These are phyloP conservation scores for Aelia acuminata DNA, from an alignment of 2,888 invertebrate species.

Conservation along the genomic window DNA sequence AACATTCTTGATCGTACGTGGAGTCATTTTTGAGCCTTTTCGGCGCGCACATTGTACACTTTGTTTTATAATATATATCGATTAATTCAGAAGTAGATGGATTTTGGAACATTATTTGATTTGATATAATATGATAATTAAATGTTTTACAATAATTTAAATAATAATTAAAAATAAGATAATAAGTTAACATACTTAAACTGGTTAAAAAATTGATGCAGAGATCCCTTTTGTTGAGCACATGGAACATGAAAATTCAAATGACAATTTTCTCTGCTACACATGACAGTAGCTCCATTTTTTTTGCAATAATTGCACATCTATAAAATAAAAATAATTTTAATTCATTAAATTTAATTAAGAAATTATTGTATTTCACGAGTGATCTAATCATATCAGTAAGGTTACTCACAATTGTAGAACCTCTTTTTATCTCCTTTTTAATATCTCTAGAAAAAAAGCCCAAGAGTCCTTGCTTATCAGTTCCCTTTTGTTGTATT, in stretches of 20 bases:
- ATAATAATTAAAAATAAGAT: not conserved
- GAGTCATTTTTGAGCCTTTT: no score
- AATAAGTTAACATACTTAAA: slow-evolving; percentile 70
- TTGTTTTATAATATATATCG: no score
- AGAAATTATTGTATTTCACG: no score
- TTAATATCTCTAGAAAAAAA: slow-evolving; percentile 80
- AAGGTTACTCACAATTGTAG: slow-evolving; percentile 74
- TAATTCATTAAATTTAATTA: not conserved
- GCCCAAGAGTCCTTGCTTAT: slow-evolving; percentile 80
- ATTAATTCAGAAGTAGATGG: no score
- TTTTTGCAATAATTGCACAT: slow-evolving; percentile 78
- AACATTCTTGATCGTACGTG: no score
- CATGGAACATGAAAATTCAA: slow-evolving; percentile 83
- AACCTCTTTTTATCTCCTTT: slow-evolving; percentile 77
- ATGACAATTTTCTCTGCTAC: slow-evolving; percentile 76
- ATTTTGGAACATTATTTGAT: no score
- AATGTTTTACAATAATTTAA: no score
- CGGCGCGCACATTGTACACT: no score
- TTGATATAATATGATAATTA: no score
- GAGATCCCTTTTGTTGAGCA: slow-evolving; percentile 76
- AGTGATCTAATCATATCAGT: no score
- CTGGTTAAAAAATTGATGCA: slow-evolving; percentile 77
- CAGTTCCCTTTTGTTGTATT: slow-evolving; percentile 78
- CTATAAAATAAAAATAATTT: slow-evolving; percentile 70
- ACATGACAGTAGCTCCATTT: slow-evolving; percentile 81